Evolutionary conservation across 2,113 vertebrate species (phyloP).

Genomic region (Labeo catla): DNA sequence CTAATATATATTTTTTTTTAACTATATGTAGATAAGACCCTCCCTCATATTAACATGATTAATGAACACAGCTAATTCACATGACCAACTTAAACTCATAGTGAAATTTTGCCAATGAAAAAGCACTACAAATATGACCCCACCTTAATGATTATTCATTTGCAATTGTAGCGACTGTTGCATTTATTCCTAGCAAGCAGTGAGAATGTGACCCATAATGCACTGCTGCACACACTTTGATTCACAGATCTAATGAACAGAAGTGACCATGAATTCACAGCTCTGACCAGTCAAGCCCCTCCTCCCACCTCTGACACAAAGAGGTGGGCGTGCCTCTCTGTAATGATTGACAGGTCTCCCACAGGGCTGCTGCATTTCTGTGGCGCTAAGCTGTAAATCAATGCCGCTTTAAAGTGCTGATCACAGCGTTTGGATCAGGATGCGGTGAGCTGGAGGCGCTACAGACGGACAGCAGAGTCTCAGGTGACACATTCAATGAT

Average conservation of each 20-base stretch:
- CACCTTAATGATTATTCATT: not conserved
- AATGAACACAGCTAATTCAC: no score
- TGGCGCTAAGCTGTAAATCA: constrained; percentile 50
- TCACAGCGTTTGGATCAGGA: constrained; percentile 39
- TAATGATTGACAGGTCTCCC: constrained; percentile 50
- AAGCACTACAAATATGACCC: no score
- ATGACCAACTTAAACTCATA: no score
- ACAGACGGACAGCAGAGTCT: constrained; percentile 33
- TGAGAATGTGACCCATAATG: not conserved
- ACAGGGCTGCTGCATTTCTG: constrained; percentile 45
- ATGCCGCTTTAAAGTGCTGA: constrained; percentile 55
- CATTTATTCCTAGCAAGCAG: not conserved
- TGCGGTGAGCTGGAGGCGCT: constrained; percentile 18
- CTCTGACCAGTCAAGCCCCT: not conserved
- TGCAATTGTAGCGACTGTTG: not conserved
- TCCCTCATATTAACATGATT: not conserved
- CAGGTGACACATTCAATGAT: constrained; percentile 38
- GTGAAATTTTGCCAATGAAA: no score
- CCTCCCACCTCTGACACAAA: constrained; percentile 33
- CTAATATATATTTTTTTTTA: no score
- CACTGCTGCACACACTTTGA: constrained; percentile 17
- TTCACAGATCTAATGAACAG: constrained; percentile 32
- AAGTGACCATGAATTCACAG: constrained; percentile 14
- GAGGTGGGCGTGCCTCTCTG: constrained; percentile 34
- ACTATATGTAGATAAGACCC: not conserved